Percentiles rank a stretch among this genome's conserved stretches.
phyloP scores from a whole-genome alignment of 2,113 vertebrate genomes.

The Pterocles orientalis region DNA sequence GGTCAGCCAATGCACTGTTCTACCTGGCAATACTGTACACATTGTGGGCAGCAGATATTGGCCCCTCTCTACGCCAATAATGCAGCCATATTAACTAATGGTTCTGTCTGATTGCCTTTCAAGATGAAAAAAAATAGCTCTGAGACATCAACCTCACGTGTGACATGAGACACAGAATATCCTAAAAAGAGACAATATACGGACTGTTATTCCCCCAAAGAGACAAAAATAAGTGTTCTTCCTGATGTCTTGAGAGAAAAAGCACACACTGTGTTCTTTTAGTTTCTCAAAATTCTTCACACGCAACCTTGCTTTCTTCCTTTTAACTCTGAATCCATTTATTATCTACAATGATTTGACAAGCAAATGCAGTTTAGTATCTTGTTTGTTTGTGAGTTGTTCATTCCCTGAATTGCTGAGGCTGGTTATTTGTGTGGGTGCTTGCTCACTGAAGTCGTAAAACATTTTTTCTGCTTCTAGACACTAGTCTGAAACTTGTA shows the following conservation, averaged over 20 bases:
- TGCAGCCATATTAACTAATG: neutral
- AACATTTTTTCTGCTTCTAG: neutral
- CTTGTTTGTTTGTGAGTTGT: neutral
- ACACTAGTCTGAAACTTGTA: neutral
- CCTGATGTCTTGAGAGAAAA: neutral
- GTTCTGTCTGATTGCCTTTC: neutral
- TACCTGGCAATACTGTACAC: neutral
- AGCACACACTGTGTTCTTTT: neutral
- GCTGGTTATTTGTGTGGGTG: neutral
- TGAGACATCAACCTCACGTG: neutral
- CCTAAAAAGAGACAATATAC: neutral
- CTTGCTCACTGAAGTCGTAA: neutral
- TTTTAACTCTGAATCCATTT: neutral
- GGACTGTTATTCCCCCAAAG: neutral
- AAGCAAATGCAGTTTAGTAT: neutral
- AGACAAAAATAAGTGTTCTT: neutral
- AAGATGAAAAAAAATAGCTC: neutral
- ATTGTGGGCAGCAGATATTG: neutral
- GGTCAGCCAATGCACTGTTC: neutral
- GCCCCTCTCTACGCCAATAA: neutral
- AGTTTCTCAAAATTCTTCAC: neutral
- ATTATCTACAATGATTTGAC: neutral
- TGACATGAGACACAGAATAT: neutral
- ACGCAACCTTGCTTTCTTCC: neutral
- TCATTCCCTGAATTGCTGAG: neutral